phyloP scores from a whole-genome alignment of 2,888 invertebrate genomes.

The Craniophora ligustri region DNA sequence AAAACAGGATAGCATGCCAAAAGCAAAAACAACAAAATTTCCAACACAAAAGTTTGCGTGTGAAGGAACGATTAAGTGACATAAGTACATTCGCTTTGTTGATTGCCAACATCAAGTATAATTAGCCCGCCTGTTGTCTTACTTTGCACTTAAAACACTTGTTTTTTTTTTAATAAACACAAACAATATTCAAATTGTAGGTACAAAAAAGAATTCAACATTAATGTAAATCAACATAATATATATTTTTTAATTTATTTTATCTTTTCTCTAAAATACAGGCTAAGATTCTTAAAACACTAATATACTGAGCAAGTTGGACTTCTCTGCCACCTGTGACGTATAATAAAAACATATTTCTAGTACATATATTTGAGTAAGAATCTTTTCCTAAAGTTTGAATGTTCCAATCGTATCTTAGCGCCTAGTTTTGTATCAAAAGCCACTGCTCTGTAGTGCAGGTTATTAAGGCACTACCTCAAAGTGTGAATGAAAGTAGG shows the following conservation, averaged over 20 bases:
- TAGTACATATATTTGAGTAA: too few relatives aligned
- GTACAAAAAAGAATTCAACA: too few relatives aligned
- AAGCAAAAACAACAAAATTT: constrained; percentile 53
- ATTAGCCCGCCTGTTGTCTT: constrained; percentile 48
- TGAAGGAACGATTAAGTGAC: constrained; percentile 66
- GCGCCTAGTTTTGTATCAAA: neutral
- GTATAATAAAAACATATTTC: too few relatives aligned
- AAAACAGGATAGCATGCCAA: constrained; percentile 43
- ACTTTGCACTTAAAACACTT: constrained; percentile 28
- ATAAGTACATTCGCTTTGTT: constrained; percentile 62
- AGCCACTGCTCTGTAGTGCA: neutral
- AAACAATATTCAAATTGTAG: neutral
- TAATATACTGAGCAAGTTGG: too few relatives aligned
- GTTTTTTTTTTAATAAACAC: constrained; percentile 7
- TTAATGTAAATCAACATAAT: too few relatives aligned
- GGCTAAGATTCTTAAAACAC: too few relatives aligned
- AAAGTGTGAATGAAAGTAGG: constrained; percentile 1
- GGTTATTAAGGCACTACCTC: neutral
- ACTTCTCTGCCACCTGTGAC: too few relatives aligned
- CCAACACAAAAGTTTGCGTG: constrained; percentile 64
- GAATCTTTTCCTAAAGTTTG: too few relatives aligned
- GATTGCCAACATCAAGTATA: constrained; percentile 60
- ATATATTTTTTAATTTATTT: too few relatives aligned
- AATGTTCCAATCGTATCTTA: neutral
- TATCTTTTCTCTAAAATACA: too few relatives aligned